phyloP scores from a whole-genome alignment of 2,888 invertebrate species.

The Andrena camellia region DNA sequence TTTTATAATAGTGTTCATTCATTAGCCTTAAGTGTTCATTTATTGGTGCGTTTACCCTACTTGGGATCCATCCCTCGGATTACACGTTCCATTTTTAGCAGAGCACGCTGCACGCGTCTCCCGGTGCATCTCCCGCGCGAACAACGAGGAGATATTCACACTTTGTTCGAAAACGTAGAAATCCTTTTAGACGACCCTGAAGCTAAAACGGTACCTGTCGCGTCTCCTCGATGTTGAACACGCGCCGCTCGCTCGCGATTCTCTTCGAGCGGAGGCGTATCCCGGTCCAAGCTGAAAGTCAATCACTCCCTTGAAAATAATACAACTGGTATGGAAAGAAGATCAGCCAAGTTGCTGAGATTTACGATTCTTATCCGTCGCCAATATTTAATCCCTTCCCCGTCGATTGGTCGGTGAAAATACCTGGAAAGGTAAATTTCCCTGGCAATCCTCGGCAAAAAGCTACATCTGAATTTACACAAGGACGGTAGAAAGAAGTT shows the following conservation, averaged over 20 bases:
- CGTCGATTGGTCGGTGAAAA: background rate
- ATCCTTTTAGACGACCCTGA: conserved; percentile 30
- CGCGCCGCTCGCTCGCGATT: conserved; percentile 12
- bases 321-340: too few relatives aligned
- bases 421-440: background rate
- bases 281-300: too few relatives aligned
- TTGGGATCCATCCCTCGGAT: too few relatives aligned
- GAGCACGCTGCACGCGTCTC: too few relatives aligned
- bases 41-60: too few relatives aligned
- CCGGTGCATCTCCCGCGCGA: background rate
- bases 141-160: conserved; percentile 1
- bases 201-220: conserved; percentile 28
- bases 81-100: too few relatives aligned
- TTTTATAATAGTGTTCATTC: too few relatives aligned
- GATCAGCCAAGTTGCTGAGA: background rate
- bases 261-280: conserved; percentile 12
- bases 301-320: background rate
- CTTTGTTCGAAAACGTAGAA: background rate
- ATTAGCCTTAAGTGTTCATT: too few relatives aligned
- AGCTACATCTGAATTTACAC: conserved; percentile 13
- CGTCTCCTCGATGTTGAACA: conserved; percentile 4
- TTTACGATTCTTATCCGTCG: background rate
- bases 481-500: conserved; percentile 2
- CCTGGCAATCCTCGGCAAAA: background rate
- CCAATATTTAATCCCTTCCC: background rate